A percentile compares a stretch with the other conserved stretches of the same genome.
Conservation (phyloP, 1,140 invertebrate species). For the Trichomalopsis sarcophagae region DNA sequence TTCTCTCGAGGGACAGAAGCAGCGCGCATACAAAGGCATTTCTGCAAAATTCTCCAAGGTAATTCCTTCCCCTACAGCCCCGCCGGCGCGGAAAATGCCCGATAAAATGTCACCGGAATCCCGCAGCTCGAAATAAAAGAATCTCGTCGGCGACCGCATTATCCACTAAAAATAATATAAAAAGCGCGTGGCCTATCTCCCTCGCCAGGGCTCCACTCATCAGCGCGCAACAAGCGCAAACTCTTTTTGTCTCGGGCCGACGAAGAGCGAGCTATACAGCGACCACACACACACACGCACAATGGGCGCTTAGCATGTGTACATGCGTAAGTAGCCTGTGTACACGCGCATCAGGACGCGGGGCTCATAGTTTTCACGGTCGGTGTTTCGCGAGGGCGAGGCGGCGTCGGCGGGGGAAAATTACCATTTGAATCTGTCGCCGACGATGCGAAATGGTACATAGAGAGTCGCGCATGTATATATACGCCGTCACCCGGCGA, state of each 20-base stretch:
- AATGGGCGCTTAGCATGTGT: not conserved
- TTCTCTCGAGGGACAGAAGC: not conserved
- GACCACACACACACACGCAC: not conserved
- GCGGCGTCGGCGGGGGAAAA: not conserved
- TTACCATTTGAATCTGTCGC: constrained; percentile 47
- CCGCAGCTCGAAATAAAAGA: not conserved
- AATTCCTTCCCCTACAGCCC: not conserved
- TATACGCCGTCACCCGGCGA: not conserved
- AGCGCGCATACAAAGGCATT: not conserved
- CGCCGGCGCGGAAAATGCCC: constrained; percentile 1
- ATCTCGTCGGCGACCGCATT: not conserved
- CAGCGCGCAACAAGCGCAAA: not conserved
- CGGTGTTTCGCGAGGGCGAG: not conserved
- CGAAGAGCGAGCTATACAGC: not conserved
- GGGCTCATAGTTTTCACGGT: constrained; percentile 46
- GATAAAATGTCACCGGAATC: constrained; percentile 19
- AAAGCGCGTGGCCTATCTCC: not conserved
- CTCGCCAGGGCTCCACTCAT: not conserved
- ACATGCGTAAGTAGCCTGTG: not conserved
- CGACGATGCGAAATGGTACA: constrained; percentile 28
- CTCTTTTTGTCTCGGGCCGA: not conserved
- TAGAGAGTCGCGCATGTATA: not conserved
- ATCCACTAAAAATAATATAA: not conserved
- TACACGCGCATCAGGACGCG: not conserved
- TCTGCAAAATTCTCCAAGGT: constrained; percentile 1